Conservation (phyloP, 2,797 vertebrate genomes). For the Oreochromis mossambicus region DNA sequence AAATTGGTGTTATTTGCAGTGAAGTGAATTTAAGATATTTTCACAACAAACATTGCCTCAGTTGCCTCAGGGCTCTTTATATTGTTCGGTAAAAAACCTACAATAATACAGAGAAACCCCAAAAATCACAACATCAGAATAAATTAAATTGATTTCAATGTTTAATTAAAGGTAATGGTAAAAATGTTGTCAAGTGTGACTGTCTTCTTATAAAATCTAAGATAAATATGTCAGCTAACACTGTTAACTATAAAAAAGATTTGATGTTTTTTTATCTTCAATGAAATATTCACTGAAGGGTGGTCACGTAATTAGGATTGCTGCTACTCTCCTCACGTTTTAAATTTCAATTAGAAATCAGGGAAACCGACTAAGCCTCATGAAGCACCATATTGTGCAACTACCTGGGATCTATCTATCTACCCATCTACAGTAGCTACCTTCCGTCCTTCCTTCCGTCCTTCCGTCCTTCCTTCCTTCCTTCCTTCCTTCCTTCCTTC, state of each 20-base stretch:
- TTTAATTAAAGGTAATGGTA: background rate
- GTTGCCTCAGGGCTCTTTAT: background rate
- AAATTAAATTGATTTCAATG: background rate
- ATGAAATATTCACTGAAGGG: background rate
- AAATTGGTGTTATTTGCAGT: background rate
- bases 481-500: no score
- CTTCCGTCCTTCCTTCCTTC: no score
- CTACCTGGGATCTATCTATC: accelerated
- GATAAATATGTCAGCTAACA: background rate
- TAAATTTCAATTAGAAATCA: background rate
- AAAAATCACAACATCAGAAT: background rate
- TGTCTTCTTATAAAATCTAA: background rate
- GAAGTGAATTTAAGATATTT: background rate
- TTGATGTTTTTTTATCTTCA: background rate
- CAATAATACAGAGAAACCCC: background rate
- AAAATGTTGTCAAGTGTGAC: background rate
- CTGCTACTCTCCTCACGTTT: background rate
- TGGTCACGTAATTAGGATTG: background rate
- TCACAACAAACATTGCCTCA: background rate
- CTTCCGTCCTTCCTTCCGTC: no score
- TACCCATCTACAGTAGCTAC: background rate
- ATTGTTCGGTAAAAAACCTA: accelerated
- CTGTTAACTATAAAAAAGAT: background rate
- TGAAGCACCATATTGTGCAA: background rate
- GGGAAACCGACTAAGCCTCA: background rate